A percentile compares a stretch with the other conserved stretches of the same genome.
Conservation (phyloP, 2,113 vertebrate genomes). For the Seriola rivoliana region DNA sequence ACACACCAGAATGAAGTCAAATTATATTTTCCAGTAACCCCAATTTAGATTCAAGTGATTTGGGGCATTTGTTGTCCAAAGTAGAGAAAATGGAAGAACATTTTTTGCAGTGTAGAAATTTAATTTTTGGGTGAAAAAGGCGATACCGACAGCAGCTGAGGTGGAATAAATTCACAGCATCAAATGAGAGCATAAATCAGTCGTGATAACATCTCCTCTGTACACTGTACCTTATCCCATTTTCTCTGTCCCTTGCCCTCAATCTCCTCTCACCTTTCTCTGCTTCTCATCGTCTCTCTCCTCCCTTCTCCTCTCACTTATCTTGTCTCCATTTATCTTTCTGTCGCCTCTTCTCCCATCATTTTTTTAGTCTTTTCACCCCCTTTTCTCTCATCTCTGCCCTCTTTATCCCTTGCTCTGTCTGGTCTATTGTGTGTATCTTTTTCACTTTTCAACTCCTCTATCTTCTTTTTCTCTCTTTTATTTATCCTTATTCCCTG, state of each 20-base stretch:
- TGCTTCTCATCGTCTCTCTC: constrained; percentile 40
- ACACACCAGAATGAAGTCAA: background rate
- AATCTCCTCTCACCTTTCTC: constrained; percentile 44
- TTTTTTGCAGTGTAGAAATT: background rate
- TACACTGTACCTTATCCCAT: constrained; percentile 17
- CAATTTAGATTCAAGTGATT: background rate
- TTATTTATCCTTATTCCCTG: constrained; percentile 9
- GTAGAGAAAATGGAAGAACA: background rate
- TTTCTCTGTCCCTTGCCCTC: constrained; percentile 18
- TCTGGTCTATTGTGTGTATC: constrained; percentile 23
- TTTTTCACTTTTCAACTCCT: constrained; percentile 1
- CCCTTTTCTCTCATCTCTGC: constrained; percentile 35
- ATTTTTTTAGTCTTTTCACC: constrained; percentile 49
- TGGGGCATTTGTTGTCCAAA: background rate
- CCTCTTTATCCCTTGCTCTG: constrained; percentile 36
- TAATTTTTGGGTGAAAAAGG: background rate
- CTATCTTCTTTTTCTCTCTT: constrained; percentile 13
- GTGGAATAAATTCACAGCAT: constrained; percentile 9
- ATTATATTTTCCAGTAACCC: background rate
- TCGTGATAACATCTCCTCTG: constrained; percentile 1
- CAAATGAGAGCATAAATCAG: constrained; percentile 35
- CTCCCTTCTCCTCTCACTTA: constrained; percentile 43
- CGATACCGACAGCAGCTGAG: background rate
- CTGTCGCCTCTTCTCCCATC: constrained; percentile 43
- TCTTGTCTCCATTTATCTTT: constrained; percentile 67